A percentile compares a stretch with the other conserved stretches of the same genome.
These are phyloP conservation scores for Enteromius afrohamiltoni DNA, from an alignment of 2,797 vertebrate species.

Conservation along the genomic window DNA sequence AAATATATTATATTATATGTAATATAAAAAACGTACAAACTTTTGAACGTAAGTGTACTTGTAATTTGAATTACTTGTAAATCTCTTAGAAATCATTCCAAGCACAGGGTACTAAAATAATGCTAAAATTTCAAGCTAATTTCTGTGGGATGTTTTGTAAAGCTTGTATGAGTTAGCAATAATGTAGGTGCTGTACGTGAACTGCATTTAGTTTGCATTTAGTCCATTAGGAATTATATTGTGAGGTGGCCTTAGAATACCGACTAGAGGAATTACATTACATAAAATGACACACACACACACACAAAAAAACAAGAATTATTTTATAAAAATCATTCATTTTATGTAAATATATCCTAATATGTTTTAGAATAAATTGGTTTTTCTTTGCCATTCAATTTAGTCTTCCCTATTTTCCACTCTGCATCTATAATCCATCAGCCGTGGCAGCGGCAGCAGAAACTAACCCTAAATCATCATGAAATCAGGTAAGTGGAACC, in stretches of 20 bases:
- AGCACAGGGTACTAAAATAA: neutral
- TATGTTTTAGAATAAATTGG: slow-evolving; percentile 15
- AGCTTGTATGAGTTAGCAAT: neutral
- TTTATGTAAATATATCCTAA: slow-evolving; percentile 15
- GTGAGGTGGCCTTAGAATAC: neutral
- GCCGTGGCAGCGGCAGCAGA: neutral
- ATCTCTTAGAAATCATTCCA: neutral
- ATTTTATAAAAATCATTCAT: neutral
- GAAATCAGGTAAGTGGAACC: slow-evolving; percentile 19
- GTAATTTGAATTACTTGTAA: too few relatives aligned
- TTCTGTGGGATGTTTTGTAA: neutral
- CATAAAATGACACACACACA: neutral
- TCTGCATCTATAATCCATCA: slow-evolving; percentile 2
- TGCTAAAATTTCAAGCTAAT: neutral
- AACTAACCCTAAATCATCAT: slow-evolving; percentile 24
- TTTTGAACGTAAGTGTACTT: neutral
- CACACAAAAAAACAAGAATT: neutral
- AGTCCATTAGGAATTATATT: neutral
- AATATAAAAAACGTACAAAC: neutral
- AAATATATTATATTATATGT: too few relatives aligned
- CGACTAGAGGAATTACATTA: neutral
- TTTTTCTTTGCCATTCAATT: slow-evolving; percentile 27
- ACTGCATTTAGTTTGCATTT: neutral
- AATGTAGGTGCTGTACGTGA: neutral
- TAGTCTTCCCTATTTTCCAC: slow-evolving; percentile 17